These are phyloP conservation scores for Dermatemys mawii DNA, from an alignment of 2,113 vertebrate species.

Conservation along the genomic window DNA sequence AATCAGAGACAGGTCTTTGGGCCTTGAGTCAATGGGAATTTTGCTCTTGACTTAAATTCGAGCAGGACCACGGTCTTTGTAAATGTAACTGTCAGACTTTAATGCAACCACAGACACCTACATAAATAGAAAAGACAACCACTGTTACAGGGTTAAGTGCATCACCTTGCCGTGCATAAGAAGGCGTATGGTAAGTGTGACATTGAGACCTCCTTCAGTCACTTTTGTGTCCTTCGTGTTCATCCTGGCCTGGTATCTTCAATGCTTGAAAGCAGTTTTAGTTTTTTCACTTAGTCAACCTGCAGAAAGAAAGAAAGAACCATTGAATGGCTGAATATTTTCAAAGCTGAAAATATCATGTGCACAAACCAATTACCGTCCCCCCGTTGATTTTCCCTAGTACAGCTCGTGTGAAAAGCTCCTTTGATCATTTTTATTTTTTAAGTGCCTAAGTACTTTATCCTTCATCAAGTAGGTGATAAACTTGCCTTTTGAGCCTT, in stretches of 20 bases:
- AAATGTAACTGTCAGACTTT: not conserved
- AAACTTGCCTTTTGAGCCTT: not conserved
- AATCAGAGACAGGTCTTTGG: not conserved
- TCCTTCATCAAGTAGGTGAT: not conserved
- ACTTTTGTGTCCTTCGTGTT: conserved; percentile 83
- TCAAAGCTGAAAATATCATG: conserved; percentile 26
- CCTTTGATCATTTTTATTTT: conserved; percentile 32
- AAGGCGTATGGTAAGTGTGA: conserved; percentile 89
- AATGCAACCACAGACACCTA: not conserved
- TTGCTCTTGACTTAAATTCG: not conserved
- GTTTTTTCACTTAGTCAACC: conserved; percentile 75
- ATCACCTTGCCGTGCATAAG: conserved; percentile 95
- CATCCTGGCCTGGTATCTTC: conserved; percentile 71
- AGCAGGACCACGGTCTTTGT: not conserved
- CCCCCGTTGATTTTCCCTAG: conserved; percentile 41
- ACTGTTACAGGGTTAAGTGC: conserved; percentile 5
- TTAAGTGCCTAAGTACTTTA: not conserved
- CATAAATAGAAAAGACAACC: not conserved
- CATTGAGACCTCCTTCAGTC: conserved; percentile 86
- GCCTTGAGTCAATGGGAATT: not conserved
- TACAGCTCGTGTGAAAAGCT: conserved; percentile 8
- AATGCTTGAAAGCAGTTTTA: conserved; percentile 56
- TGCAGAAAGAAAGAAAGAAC: conserved; percentile 60
- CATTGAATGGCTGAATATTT: conserved; percentile 48
- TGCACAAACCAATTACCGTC: conserved; percentile 55